phyloP scores from a whole-genome alignment of 2,113 vertebrate species.

The Misgurnus anguillicaudatus region DNA sequence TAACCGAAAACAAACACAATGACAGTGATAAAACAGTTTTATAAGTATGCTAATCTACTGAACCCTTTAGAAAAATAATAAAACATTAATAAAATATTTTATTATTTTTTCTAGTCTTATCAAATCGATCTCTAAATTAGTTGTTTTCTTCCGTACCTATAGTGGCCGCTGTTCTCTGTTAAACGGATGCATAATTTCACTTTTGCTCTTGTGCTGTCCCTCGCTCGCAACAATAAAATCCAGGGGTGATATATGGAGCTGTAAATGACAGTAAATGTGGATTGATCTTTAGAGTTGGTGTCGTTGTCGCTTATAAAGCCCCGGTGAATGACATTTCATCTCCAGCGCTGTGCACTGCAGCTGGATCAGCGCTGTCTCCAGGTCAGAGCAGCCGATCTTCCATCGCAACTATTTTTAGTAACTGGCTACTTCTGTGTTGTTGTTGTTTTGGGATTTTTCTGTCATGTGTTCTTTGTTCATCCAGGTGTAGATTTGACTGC shows the following conservation, averaged over 20 bases:
- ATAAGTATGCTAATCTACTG: too few species aligned
- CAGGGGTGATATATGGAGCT: background rate
- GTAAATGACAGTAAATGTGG: slow-evolving; percentile 7
- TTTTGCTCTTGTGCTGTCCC: slow-evolving; percentile 3
- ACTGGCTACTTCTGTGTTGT: slow-evolving; percentile 4
- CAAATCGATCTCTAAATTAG: background rate
- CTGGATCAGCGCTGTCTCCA: slow-evolving; percentile 11
- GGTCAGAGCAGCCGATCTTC: slow-evolving; percentile 5
- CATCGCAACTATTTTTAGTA: slow-evolving; percentile 35
- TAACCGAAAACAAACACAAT: too few species aligned
- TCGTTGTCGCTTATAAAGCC: background rate
- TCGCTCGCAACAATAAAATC: slow-evolving; percentile 9
- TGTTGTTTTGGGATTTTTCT: background rate
- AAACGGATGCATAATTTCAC: background rate
- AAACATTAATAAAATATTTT: too few species aligned
- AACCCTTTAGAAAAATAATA: too few species aligned
- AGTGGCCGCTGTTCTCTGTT: slow-evolving; percentile 36
- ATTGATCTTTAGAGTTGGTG: background rate
- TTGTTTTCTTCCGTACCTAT: slow-evolving; percentile 26
- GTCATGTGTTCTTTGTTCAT: background rate
- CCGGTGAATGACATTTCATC: slow-evolving; percentile 1
- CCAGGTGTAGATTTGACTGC: background rate
- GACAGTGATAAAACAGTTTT: too few species aligned
- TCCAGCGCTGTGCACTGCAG: background rate
- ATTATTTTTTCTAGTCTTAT: background rate